Conservation (phyloP, 2,888 invertebrate genomes). For the Hydrotaea cyrtoneurina region DNA sequence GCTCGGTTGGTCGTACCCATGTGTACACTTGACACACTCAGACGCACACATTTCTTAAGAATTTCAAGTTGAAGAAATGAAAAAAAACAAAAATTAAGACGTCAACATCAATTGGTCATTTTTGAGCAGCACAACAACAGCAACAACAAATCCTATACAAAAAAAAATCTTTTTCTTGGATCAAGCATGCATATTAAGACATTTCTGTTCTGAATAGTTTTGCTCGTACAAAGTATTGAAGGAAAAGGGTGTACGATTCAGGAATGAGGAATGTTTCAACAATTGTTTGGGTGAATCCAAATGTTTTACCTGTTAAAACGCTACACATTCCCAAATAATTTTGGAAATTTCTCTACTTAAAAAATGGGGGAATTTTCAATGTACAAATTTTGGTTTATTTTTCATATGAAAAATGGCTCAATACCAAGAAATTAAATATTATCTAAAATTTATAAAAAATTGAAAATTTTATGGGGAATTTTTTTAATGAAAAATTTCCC, state of each 20-base stretch:
- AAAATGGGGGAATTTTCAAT: no score
- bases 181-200: slow-evolving; percentile 61
- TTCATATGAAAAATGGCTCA: no score
- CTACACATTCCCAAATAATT: no score
- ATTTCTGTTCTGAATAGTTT: slow-evolving; percentile 37
- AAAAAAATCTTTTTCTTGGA: slow-evolving; percentile 24
- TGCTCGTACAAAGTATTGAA: background rate
- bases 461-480: no score
- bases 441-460: no score
- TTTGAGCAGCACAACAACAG: slow-evolving; percentile 45
- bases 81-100: slow-evolving; percentile 61
- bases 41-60: slow-evolving; percentile 46
- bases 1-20: background rate
- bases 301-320: no score
- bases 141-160: background rate
- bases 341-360: no score
- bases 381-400: no score
- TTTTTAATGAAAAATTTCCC: no score
- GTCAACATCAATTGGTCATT: slow-evolving; percentile 67
- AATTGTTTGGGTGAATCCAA: no score
- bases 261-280: background rate
- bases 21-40: slow-evolving; percentile 26
- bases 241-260: background rate
- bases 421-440: no score
- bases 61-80: slow-evolving; percentile 33